phyloP scores from a whole-genome alignment of 2,888 invertebrate genomes.

The Torymus auratus region DNA sequence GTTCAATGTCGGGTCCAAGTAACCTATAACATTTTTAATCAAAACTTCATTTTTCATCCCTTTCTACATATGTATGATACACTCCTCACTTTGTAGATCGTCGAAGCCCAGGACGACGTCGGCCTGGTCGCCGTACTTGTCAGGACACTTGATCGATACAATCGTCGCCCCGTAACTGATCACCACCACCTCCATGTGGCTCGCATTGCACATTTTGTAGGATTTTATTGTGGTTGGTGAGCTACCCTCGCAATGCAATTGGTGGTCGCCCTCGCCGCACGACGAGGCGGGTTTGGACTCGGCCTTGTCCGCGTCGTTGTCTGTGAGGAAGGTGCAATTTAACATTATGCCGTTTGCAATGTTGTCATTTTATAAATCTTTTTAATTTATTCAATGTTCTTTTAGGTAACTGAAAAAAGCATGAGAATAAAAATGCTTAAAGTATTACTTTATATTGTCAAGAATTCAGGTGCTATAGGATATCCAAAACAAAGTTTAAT shows the following conservation, averaged over 20 bases:
- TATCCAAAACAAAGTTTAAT: no score
- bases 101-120: slow-evolving; percentile 91
- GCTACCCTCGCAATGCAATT: neutral
- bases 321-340: no score
- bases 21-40: slow-evolving; percentile 78
- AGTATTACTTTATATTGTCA: no score
- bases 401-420: no score
- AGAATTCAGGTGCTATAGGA: no score
- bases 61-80: no score
- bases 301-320: no score
- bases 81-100: slow-evolving; percentile 82
- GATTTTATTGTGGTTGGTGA: slow-evolving; percentile 64
- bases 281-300: neutral
- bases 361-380: no score
- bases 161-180: slow-evolving; percentile 91
- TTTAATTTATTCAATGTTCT: no score
- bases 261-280: slow-evolving; percentile 34
- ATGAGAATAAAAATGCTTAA: no score
- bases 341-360: no score
- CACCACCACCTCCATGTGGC: slow-evolving; percentile 81
- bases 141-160: slow-evolving; percentile 85
- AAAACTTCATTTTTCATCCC: no score
- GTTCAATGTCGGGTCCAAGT: slow-evolving; percentile 80
- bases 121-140: slow-evolving; percentile 83
- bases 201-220: slow-evolving; percentile 82